These are phyloP conservation scores for Scylla paramamosain DNA, from an alignment of 1,140 invertebrate species.

Conservation along the genomic window DNA sequence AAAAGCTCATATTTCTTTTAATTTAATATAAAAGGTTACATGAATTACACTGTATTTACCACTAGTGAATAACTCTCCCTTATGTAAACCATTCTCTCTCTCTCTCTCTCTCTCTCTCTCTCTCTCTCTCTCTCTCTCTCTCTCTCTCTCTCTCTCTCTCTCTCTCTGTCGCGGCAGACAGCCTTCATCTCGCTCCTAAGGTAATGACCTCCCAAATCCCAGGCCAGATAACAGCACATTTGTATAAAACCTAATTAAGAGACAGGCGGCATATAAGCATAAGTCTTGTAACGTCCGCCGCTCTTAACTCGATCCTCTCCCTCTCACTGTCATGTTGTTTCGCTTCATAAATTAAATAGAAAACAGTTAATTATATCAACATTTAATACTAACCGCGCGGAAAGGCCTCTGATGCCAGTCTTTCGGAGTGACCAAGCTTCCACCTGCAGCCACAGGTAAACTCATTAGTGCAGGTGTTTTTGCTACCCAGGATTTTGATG, in stretches of 20 bases:
- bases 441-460: not conserved
- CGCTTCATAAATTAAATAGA: slow-evolving; percentile 57
- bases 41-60: too few species aligned
- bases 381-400: slow-evolving; percentile 61
- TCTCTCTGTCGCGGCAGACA: not conserved
- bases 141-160: slow-evolving; percentile 28
- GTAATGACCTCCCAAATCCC: slow-evolving; percentile 66
- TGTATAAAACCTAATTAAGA: slow-evolving; percentile 69
- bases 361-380: slow-evolving; percentile 69
- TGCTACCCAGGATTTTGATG: slow-evolving; percentile 51
- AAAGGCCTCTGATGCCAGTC: slow-evolving; percentile 11
- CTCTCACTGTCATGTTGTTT: slow-evolving; percentile 42
- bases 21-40: too few species aligned
- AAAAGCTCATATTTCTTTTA: too few species aligned
- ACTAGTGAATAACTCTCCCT: too few species aligned
- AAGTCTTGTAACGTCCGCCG: slow-evolving; percentile 62
- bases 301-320: slow-evolving; percentile 54
- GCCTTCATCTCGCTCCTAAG: not conserved
- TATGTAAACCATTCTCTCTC: too few species aligned
- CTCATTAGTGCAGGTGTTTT: slow-evolving; percentile 47
- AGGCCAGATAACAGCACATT: slow-evolving; percentile 65
- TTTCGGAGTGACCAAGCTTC: slow-evolving; percentile 19
- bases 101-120: slow-evolving; percentile 48
- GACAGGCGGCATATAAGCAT: slow-evolving; percentile 58
- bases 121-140: slow-evolving; percentile 52